A percentile compares a stretch with the other conserved stretches of the same genome.
phyloP scores from a whole-genome alignment of 2,888 invertebrate genomes.

The Mystacides longicornis region DNA sequence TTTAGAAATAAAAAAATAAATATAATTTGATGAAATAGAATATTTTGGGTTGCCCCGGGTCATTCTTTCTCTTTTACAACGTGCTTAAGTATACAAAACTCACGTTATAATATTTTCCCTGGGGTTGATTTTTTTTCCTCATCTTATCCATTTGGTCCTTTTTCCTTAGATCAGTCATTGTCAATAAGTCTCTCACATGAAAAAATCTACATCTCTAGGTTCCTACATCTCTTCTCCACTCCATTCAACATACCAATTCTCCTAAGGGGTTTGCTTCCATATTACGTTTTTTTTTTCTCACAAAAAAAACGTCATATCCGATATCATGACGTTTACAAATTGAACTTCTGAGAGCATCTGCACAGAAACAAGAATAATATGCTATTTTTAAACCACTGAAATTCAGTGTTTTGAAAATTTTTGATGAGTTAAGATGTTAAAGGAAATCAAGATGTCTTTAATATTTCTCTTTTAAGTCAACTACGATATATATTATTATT shows the following conservation, averaged over 20 bases:
- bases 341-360: background rate
- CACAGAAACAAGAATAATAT: background rate
- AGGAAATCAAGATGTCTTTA: too few relatives aligned
- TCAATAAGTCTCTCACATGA: conserved; percentile 10
- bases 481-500: too few relatives aligned
- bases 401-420: too few relatives aligned
- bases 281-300: background rate
- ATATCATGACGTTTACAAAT: conserved; percentile 1
- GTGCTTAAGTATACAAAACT: background rate
- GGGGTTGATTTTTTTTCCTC: conserved; percentile 3
- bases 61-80: conserved; percentile 3
- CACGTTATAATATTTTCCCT: background rate
- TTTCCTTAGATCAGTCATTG: conserved; percentile 13
- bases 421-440: too few relatives aligned
- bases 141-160: conserved; percentile 10
- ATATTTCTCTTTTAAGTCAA: too few relatives aligned
- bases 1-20: too few relatives aligned
- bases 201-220: background rate
- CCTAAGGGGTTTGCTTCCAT: background rate
- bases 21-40: background rate
- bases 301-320: background rate
- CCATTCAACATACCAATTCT: background rate
- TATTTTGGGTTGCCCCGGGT: background rate
- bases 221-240: background rate
- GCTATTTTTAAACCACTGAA: too few relatives aligned